A percentile compares a stretch with the other conserved stretches of the same genome.
phyloP scores from a whole-genome alignment of 2,113 vertebrate genomes.

The Xerus inauris region DNA sequence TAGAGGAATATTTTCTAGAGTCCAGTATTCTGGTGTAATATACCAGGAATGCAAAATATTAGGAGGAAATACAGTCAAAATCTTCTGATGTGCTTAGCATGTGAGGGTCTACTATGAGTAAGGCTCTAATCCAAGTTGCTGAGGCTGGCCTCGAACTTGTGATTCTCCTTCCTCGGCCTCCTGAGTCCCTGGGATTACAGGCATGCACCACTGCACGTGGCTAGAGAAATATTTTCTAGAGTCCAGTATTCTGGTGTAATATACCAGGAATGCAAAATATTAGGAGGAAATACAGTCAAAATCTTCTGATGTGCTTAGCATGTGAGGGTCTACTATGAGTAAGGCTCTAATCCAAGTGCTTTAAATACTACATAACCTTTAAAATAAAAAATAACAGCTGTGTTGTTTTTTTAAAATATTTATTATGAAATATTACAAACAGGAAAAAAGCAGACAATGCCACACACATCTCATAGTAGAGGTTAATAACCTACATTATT shows the following conservation, averaged over 20 bases:
- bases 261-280: neutral
- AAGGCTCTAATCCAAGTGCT: neutral
- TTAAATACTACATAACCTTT: neutral
- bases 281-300: neutral
- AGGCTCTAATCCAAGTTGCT: neutral
- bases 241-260: neutral
- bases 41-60: neutral
- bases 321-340: neutral
- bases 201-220: too few species aligned
- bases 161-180: too few species aligned
- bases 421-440: conserved; percentile 2
- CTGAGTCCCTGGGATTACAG: too few species aligned
- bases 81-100: neutral
- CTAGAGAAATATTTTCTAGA: neutral
- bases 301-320: neutral
- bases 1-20: neutral
- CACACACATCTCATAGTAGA: neutral
- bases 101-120: neutral
- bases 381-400: conserved; percentile 16
- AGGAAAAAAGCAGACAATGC: neutral
- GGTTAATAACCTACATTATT: neutral
- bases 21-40: neutral
- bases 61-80: neutral
- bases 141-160: too few species aligned
- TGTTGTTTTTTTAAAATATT: neutral